Evolutionary conservation across 2,888 invertebrate genomes (phyloP).

Genomic region (Augochlorella aurata): DNA sequence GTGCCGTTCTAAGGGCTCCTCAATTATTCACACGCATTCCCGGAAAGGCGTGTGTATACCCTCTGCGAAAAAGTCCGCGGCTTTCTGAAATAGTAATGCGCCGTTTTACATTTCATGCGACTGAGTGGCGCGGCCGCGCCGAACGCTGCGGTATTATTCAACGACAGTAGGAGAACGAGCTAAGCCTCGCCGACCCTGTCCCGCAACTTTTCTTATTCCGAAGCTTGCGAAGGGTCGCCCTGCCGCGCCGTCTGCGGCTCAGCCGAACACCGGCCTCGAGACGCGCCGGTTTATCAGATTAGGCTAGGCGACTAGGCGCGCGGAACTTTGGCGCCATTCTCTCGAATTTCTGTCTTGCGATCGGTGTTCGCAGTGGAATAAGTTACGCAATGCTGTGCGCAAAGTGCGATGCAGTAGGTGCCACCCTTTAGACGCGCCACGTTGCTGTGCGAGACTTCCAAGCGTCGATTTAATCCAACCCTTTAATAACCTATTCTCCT

Average conservation of each 20-base stretch:
- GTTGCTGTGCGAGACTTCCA: too few relatives aligned
- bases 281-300: conserved; percentile 58
- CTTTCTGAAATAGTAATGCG: conserved; percentile 60
- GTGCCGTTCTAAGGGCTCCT: conserved; percentile 18
- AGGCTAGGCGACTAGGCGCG: conserved; percentile 27
- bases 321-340: neutral
- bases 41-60: conserved; percentile 32
- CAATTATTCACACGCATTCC: conserved; percentile 57
- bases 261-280: conserved; percentile 27
- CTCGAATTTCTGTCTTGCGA: neutral
- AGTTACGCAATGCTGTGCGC: too few relatives aligned
- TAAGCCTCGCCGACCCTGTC: conserved; percentile 46
- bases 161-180: conserved; percentile 38
- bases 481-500: too few relatives aligned
- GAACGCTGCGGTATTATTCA: conserved; percentile 60
- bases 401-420: too few relatives aligned
- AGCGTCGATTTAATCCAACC: too few relatives aligned
- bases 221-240: conserved; percentile 21
- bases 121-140: conserved; percentile 39
- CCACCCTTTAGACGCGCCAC: too few relatives aligned
- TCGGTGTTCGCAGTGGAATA: too few relatives aligned
- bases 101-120: conserved; percentile 62
- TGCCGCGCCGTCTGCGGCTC: conserved; percentile 7
- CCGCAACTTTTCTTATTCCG: conserved; percentile 62
- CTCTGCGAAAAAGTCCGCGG: conserved; percentile 41